phyloP scores from a whole-genome alignment of 2,797 vertebrate species.

The Huso huso region DNA sequence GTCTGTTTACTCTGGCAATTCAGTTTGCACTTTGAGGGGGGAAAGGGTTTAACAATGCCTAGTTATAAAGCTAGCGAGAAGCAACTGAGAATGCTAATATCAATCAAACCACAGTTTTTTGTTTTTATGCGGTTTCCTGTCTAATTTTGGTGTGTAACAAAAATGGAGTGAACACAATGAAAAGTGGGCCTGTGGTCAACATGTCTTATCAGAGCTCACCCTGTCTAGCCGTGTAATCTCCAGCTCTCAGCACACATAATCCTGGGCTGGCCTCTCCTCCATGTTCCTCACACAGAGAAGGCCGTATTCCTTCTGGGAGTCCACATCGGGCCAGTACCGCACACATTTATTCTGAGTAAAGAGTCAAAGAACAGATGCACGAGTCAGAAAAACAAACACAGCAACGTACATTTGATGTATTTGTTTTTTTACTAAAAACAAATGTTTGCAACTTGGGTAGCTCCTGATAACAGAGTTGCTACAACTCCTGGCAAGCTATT shows the following conservation, averaged over 20 bases:
- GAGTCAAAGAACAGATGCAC: not conserved
- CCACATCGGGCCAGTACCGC: slow-evolving; percentile 71
- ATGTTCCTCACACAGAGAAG: slow-evolving; percentile 54
- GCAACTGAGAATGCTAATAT: too few species aligned
- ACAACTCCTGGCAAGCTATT: too few species aligned
- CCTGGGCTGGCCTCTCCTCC: slow-evolving; percentile 65
- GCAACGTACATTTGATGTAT: not conserved
- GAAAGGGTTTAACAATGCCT: too few species aligned
- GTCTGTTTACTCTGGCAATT: too few species aligned
- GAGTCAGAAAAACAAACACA: not conserved
- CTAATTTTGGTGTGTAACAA: too few species aligned
- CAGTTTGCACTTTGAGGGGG: too few species aligned
- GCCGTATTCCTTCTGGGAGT: slow-evolving; percentile 61
- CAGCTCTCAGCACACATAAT: slow-evolving; percentile 72
- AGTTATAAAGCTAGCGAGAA: too few species aligned
- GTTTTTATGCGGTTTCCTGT: too few species aligned
- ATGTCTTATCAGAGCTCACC: slow-evolving; percentile 45
- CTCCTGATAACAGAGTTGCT: too few species aligned
- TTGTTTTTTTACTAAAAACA: not conserved
- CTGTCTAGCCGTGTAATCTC: slow-evolving; percentile 60
- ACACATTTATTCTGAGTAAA: slow-evolving; percentile 75
- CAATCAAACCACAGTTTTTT: too few species aligned
- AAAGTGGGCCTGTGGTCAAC: not conserved
- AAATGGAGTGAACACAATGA: slow-evolving; percentile 11
- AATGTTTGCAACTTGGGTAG: not conserved